Conservation (phyloP, 2,888 invertebrate genomes). For the Conomelus anceps region DNA sequence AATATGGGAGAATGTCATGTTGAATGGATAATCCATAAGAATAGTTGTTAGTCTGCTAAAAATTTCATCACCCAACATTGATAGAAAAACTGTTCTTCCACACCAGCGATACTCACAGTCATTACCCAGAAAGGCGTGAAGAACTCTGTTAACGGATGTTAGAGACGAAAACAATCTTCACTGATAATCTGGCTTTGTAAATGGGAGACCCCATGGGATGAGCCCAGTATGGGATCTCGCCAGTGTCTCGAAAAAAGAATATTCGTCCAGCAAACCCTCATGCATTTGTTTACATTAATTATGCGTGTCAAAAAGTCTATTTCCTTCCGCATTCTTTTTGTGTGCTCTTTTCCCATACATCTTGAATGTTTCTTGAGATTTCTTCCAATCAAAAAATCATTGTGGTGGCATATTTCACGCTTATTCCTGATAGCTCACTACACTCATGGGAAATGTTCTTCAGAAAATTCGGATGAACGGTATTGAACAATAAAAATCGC, state of each 20-base stretch:
- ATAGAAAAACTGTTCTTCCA: not conserved
- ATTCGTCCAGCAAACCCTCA: not conserved
- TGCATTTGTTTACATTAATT: not conserved
- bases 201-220: not conserved
- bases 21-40: not conserved
- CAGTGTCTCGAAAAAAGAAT: not conserved
- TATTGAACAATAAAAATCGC: no score
- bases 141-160: not conserved
- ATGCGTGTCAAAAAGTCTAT: not conserved
- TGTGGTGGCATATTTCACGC: not conserved
- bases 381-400: not conserved
- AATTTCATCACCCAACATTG: not conserved
- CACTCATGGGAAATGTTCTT: no score
- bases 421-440: not conserved
- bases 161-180: not conserved
- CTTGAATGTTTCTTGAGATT: not conserved
- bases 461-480: no score
- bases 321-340: not conserved
- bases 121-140: not conserved
- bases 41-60: not conserved
- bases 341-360: not conserved
- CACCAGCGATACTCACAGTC: no score
- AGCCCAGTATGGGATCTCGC: not conserved
- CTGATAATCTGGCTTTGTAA: not conserved
- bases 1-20: not conserved